Percentiles rank a stretch among this genome's conserved stretches.
phyloP scores from a whole-genome alignment of 2,113 vertebrate species.

The Mastomys coucha region DNA sequence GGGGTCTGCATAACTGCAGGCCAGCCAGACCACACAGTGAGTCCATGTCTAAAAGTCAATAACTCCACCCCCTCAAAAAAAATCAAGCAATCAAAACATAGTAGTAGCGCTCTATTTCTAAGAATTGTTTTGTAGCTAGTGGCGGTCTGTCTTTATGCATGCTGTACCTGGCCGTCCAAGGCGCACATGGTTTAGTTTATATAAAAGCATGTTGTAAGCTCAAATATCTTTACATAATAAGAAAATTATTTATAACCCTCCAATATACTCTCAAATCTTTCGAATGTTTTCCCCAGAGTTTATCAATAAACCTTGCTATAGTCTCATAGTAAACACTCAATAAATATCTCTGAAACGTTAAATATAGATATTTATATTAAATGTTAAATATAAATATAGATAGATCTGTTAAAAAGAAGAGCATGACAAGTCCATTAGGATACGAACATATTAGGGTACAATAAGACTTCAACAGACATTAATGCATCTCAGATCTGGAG shows the following conservation, averaged over 20 bases:
- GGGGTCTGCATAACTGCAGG: neutral
- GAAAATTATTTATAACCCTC: neutral
- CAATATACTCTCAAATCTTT: neutral
- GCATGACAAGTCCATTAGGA: neutral
- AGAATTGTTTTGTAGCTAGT: slow-evolving; percentile 20
- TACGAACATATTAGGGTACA: neutral
- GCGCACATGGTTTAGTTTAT: neutral
- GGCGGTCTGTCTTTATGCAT: neutral
- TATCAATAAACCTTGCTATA: neutral
- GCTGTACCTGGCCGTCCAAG: neutral
- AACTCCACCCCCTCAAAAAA: neutral
- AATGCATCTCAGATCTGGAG: neutral
- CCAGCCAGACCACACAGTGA: neutral
- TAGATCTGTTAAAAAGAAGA: neutral
- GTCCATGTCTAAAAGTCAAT: neutral
- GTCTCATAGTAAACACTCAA: neutral
- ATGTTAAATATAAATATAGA: no score
- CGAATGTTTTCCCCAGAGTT: neutral
- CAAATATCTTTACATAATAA: neutral
- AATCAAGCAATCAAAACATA: neutral
- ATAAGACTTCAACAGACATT: neutral
- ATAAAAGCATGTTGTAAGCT: slow-evolving; percentile 31
- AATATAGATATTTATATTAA: no score
- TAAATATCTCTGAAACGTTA: neutral
- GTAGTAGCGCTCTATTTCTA: neutral